Conservation (phyloP, 2,888 invertebrate genomes). For the Synanthedon tipuliformis region DNA sequence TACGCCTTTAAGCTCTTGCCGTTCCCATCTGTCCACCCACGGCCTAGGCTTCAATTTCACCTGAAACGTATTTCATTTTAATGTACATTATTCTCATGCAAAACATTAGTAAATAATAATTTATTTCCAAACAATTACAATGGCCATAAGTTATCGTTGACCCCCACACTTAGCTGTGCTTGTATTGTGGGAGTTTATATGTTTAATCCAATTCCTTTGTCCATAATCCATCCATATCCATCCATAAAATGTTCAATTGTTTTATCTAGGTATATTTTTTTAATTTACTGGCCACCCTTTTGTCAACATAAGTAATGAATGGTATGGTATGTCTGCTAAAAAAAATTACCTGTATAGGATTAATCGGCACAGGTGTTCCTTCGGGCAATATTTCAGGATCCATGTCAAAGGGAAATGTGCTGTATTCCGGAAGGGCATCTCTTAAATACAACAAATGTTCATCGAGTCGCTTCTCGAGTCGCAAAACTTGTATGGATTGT, state of each 20-base stretch:
- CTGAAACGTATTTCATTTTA: conserved; percentile 28
- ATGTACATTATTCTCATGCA: too few species aligned
- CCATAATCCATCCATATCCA: too few species aligned
- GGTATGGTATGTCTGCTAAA: neutral
- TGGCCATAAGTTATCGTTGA: too few species aligned
- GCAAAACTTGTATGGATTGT: conserved; percentile 88
- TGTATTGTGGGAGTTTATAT: too few species aligned
- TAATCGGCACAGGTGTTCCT: conserved; percentile 82
- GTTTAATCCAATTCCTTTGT: too few species aligned
- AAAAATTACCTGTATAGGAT: conserved; percentile 72
- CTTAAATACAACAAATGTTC: conserved; percentile 87
- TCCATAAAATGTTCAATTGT: too few species aligned
- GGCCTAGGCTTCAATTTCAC: conserved; percentile 83
- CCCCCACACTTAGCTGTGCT: too few species aligned
- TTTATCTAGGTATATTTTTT: too few species aligned
- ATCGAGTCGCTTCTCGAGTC: conserved; percentile 93
- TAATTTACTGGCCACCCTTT: neutral
- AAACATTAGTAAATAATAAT: too few species aligned
- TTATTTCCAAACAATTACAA: too few species aligned
- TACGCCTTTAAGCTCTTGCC: conserved; percentile 80
- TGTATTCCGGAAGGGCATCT: conserved; percentile 91
- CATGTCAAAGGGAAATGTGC: conserved; percentile 93
- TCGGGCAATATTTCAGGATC: conserved; percentile 84
- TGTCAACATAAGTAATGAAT: neutral
- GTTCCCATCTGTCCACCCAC: conserved; percentile 93